Percentiles rank a stretch among this genome's conserved stretches.
These are phyloP conservation scores for Carduelis carduelis DNA, from an alignment of 2,797 vertebrate species.

Conservation along the genomic window DNA sequence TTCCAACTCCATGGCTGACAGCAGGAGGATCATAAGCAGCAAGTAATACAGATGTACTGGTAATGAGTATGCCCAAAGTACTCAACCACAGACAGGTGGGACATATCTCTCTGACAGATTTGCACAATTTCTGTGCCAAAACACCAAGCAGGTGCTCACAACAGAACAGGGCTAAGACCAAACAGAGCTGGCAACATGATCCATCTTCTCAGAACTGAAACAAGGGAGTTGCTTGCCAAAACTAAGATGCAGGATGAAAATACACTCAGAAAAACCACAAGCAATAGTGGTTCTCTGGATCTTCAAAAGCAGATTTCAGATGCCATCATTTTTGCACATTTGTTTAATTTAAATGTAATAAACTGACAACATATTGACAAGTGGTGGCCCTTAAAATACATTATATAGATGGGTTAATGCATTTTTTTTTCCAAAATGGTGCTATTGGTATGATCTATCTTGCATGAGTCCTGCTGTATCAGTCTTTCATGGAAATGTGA, in stretches of 20 bases:
- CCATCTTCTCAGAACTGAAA: background rate
- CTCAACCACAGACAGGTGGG: background rate
- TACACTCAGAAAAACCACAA: background rate
- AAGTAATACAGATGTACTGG: background rate
- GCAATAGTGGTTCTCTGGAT: background rate
- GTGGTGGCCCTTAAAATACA: background rate
- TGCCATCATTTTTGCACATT: background rate
- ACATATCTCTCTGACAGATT: background rate
- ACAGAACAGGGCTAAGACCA: background rate
- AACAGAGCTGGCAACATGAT: background rate
- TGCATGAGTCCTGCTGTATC: background rate
- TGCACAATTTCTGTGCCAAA: background rate
- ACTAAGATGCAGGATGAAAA: background rate
- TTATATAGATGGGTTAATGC: background rate
- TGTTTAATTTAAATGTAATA: background rate
- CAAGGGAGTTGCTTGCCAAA: background rate
- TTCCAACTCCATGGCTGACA: background rate
- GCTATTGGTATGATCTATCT: background rate
- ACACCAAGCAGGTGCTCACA: rapidly evolving
- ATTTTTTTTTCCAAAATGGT: background rate
- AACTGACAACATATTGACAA: background rate
- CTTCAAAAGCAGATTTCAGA: background rate
- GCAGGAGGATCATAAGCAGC: background rate
- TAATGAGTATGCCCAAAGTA: background rate
- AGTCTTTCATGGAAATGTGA: background rate